Evolutionary conservation across 2,797 vertebrate genomes (phyloP).

Genomic region (Okamejei kenojei): DNA sequence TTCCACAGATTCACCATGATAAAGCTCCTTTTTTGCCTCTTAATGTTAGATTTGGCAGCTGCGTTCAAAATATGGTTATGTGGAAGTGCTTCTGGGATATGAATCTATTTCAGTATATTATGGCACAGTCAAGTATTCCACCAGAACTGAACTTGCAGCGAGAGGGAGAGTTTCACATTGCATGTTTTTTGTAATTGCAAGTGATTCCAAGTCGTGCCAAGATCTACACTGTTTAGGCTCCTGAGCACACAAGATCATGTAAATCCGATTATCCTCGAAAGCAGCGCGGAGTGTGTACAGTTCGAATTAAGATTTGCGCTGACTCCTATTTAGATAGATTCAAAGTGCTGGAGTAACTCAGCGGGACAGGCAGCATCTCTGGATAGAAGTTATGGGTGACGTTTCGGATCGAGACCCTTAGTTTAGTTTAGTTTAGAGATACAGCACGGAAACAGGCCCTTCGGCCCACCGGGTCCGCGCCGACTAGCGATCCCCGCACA

Average conservation of each 20-base stretch:
- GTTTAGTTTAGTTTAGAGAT: no score
- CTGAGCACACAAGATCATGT: neutral
- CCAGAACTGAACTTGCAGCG: neutral
- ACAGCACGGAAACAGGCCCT: no score
- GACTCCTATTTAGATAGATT: neutral
- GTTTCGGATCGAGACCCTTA: no score
- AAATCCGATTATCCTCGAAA: neutral
- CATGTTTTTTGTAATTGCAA: neutral
- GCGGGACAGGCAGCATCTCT: no score
- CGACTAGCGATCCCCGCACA: no score
- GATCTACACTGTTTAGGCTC: neutral
- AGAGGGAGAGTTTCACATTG: neutral
- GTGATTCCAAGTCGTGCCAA: neutral
- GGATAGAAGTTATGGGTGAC: no score
- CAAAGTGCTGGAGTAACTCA: no score
- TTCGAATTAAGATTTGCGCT: neutral
- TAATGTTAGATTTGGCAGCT: neutral
- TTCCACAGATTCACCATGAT: no score
- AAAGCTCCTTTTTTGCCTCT: neutral
- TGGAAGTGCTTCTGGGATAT: neutral
- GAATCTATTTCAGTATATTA: neutral
- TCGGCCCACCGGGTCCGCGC: no score
- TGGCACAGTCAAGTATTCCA: neutral
- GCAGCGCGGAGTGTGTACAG: neutral
- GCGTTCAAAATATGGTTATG: slow-evolving; percentile 4